Percentiles rank a stretch among this genome's conserved stretches.
Evolutionary conservation across 1,140 invertebrate genomes (phyloP).

Genomic region (Zophobas atratus): DNA sequence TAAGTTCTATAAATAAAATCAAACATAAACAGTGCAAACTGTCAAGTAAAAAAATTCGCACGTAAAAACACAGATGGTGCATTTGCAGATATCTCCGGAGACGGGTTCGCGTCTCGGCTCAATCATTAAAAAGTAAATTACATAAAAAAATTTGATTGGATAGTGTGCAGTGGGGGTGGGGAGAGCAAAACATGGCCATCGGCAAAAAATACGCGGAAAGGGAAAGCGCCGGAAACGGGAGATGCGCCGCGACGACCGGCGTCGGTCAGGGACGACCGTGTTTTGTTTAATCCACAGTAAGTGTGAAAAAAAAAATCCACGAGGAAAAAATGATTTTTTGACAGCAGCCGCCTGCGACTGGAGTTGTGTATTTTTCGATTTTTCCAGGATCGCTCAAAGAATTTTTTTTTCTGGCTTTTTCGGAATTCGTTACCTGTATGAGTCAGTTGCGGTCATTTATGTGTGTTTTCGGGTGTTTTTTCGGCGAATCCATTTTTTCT

Average conservation of each 20-base stretch:
- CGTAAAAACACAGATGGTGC: constrained; percentile 22
- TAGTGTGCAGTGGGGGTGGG: constrained; percentile 53
- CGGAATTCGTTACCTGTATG: background rate
- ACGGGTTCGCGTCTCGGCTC: constrained; percentile 53
- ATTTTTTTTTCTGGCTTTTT: constrained; percentile 27
- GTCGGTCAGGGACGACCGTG: constrained; percentile 54
- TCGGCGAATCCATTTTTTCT: constrained; percentile 43
- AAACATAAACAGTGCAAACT: constrained; percentile 25
- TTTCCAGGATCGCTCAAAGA: background rate
- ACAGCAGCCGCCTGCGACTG: constrained; percentile 8
- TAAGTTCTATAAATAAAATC: constrained; percentile 34
- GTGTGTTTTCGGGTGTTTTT: constrained; percentile 36
- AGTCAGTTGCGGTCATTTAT: constrained; percentile 30
- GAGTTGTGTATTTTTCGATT: background rate
- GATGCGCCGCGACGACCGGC: constrained; percentile 54
- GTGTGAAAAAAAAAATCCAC: background rate
- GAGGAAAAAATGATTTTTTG: constrained; percentile 1
- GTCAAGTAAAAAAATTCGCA: constrained; percentile 50
- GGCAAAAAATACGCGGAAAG: constrained; percentile 57
- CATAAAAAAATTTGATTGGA: constrained; percentile 63
- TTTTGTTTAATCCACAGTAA: constrained; percentile 27
- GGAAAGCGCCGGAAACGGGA: constrained; percentile 46
- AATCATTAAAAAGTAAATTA: constrained; percentile 59
- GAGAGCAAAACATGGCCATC: constrained; percentile 58
- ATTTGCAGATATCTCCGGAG: constrained; percentile 2